A percentile compares a stretch with the other conserved stretches of the same genome.
Conservation (phyloP, 2,797 vertebrate species). For the Monodelphis domestica region DNA sequence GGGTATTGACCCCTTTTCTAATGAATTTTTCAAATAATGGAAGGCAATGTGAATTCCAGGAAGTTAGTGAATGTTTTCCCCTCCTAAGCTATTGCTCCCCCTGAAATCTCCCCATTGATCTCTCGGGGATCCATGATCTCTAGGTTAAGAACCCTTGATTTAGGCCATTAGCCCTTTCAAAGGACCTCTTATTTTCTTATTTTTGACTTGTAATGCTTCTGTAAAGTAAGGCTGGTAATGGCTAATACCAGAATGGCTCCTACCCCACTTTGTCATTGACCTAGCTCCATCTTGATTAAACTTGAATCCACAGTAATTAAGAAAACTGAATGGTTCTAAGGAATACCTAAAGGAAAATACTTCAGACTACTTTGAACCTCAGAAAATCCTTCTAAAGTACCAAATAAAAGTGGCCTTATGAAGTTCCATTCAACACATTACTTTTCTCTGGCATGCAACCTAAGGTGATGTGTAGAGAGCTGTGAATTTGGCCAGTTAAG, state of each 20-base stretch:
- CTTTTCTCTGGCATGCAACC: constrained; percentile 22
- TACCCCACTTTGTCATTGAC: not conserved
- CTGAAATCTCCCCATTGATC: not conserved
- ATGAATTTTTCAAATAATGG: not conserved
- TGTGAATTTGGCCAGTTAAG: not conserved
- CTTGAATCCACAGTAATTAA: not conserved
- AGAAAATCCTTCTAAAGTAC: not conserved
- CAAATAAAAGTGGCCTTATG: not conserved
- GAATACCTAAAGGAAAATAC: constrained; percentile 45
- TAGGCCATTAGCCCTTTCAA: not conserved
- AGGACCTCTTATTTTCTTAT: not conserved
- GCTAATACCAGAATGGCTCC: not conserved
- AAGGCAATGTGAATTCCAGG: not conserved
- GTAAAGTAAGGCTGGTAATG: not conserved
- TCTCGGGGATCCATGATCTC: not conserved
- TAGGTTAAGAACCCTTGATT: not conserved
- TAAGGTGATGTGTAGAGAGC: not conserved
- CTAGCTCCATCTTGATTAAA: constrained; percentile 6
- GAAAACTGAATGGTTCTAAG: constrained; percentile 18
- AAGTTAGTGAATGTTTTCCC: not conserved
- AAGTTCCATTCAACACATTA: constrained; percentile 25
- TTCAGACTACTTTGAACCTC: constrained; percentile 13
- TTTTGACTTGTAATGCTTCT: not conserved
- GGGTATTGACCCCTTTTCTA: not conserved
- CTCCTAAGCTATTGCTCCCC: not conserved